These are phyloP conservation scores for Choreutis nemorana DNA, from an alignment of 2,888 invertebrate species.

Conservation along the genomic window DNA sequence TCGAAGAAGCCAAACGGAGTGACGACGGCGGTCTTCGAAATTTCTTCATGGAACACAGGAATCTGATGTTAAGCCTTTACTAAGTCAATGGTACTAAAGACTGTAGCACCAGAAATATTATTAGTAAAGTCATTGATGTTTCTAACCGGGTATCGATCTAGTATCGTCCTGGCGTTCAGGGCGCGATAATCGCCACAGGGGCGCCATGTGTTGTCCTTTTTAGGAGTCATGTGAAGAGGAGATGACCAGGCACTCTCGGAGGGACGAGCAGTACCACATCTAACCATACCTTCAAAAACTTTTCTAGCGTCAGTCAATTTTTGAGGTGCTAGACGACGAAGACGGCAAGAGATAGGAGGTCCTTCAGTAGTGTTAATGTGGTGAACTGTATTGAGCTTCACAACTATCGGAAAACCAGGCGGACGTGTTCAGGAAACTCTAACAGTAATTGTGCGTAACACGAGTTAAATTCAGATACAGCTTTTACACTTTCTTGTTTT, in stretches of 20 bases:
- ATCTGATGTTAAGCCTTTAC: conserved; percentile 24
- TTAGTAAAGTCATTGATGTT: no score
- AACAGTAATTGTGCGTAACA: conserved; percentile 3
- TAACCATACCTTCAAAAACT: conserved; percentile 15
- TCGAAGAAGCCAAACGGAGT: no score
- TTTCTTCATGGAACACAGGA: conserved; percentile 19
- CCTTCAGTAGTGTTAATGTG: conserved; percentile 11
- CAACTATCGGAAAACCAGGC: conserved; percentile 1
- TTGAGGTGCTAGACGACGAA: conserved; percentile 16
- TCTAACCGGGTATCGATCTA: no score
- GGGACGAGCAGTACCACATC: no score
- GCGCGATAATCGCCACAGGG: conserved; percentile 25
- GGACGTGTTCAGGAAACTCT: conserved; percentile 6
- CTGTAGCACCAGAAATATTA: neutral
- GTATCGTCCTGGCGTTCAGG: conserved; percentile 1
- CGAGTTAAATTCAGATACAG: neutral
- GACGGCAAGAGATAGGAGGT: conserved; percentile 10
- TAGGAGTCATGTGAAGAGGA: no score
- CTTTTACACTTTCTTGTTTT: conserved; percentile 5
- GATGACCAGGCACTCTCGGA: no score
- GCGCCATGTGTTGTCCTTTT: conserved; percentile 15
- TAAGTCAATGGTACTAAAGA: conserved; percentile 1
- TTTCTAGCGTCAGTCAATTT: conserved; percentile 11
- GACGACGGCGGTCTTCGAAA: conserved; percentile 22
- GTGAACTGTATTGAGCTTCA: conserved; percentile 10